phyloP scores from a whole-genome alignment of 2,113 vertebrate genomes.

The Microcebus griseorufus region DNA sequence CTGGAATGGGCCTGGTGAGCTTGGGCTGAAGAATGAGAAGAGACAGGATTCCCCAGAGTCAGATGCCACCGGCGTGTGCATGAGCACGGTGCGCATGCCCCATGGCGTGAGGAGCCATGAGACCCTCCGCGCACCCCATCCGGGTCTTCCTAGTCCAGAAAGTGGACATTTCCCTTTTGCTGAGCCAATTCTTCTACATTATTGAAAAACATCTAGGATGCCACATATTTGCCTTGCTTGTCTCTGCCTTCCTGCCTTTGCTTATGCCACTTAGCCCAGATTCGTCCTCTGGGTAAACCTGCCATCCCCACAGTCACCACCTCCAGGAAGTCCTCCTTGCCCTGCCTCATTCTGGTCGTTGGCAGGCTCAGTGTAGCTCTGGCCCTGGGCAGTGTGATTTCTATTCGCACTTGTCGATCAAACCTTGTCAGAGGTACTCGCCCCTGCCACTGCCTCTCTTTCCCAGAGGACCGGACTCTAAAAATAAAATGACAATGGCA shows the following conservation, averaged over 20 bases:
- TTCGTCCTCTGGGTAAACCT: neutral
- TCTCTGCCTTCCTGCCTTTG: neutral
- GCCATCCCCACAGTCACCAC: neutral
- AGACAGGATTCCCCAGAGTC: neutral
- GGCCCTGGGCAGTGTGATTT: neutral
- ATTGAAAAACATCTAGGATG: neutral
- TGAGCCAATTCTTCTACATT: neutral
- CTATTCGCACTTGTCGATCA: neutral
- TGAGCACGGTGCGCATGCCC: fast-evolving
- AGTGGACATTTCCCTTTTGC: neutral
- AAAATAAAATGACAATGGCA: neutral
- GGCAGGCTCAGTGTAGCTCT: neutral
- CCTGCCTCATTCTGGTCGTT: neutral
- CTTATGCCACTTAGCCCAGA: neutral
- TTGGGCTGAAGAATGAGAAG: neutral
- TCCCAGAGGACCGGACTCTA: neutral
- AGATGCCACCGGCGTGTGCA: neutral
- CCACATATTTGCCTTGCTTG: neutral
- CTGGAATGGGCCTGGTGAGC: neutral
- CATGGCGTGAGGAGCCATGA: neutral
- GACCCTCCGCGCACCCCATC: neutral
- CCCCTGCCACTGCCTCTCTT: neutral
- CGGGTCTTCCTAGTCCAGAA: neutral
- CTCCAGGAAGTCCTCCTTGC: slow-evolving; percentile 47
- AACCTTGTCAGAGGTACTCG: neutral